phyloP scores from a whole-genome alignment of 2,888 invertebrate species.

The Antheraea assamensis region DNA sequence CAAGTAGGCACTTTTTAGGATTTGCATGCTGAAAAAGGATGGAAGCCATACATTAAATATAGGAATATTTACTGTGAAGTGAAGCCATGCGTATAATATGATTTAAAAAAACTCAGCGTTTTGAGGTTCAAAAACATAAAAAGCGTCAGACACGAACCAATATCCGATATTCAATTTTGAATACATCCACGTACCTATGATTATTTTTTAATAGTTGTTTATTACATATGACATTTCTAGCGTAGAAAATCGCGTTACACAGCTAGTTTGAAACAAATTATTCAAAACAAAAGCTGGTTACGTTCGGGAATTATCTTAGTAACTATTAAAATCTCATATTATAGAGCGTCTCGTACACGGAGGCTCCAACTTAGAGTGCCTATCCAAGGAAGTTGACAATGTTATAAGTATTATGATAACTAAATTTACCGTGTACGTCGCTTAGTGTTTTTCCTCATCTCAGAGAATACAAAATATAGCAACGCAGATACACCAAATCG shows the following conservation, averaged over 20 bases:
- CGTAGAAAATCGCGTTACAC: neutral
- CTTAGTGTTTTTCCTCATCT: constrained; percentile 36
- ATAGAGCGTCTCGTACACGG: constrained; percentile 18
- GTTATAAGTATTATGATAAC: constrained; percentile 47
- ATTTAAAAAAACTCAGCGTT: no score
- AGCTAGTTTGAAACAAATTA: neutral
- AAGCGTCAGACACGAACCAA: no score
- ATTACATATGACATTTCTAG: no score
- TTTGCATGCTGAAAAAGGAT: no score
- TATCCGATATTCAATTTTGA: no score
- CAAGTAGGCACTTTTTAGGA: no score
- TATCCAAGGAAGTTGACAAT: constrained; percentile 43
- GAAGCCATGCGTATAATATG: no score
- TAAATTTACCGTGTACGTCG: constrained; percentile 43
- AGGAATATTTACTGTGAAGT: no score
- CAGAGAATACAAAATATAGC: neutral
- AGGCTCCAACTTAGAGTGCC: constrained; percentile 31
- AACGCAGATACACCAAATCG: neutral
- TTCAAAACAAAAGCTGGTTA: neutral
- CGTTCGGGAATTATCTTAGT: neutral
- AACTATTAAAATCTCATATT: constrained; percentile 29
- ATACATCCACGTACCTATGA: no score
- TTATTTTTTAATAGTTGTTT: no score
- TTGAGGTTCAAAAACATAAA: no score
- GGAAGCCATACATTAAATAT: no score